Base-by-base conservation (phyloP, 2,888 invertebrate genomes). In the Agrypnus murinus region DNA sequence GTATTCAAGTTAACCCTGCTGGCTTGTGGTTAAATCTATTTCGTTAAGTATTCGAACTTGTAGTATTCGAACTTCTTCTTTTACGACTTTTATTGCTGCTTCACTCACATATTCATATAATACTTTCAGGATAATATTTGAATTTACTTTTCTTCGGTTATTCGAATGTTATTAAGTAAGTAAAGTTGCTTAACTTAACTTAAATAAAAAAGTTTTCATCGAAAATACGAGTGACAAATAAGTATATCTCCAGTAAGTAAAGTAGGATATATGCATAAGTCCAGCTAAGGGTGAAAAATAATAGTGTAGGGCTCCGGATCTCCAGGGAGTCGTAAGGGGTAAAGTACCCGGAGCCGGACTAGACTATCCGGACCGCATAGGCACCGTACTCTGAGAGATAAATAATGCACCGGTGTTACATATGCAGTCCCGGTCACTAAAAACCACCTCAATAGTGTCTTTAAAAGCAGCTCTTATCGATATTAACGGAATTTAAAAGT, bases 221-320 rank as follows among this genome's bases (percentile, higher is more conserved):
- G 12, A 34, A 36, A 57, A 32, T 6, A 57, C n/a, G 3, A 32
- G 62, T 50, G 67, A 67, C 67, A 67, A 67, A 62, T 62, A 55
- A 55, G 40, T 32, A 31, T 65, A 50, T 45, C 60, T 67, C 53
- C 60, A 63, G 43, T 67, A 63, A 31, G 57, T 63, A 63, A 59
- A 81, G 77, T 76, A 82, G 84, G 85, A 85, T 85, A 83, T 86
- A 86, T 86, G 86, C 86, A 86, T 85, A 86, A 84, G 85, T 83
- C 81, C 66, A 74, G 78, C 77, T 79, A 78, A 81, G 84, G 83
- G 82, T 80, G 84, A 84, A 83, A 86, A 86, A 86, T 85, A 86
- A 86, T 85, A 84, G 85, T 80, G 69, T 82, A 79, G 85, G 84
- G 84, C 82, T 82, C 80, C 72, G 74, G n/a, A 72, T 83, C 85